Percentiles rank a stretch among this genome's conserved stretches.
Conservation (phyloP, 2,113 vertebrate species). For the Lamprologus speciosus region DNA sequence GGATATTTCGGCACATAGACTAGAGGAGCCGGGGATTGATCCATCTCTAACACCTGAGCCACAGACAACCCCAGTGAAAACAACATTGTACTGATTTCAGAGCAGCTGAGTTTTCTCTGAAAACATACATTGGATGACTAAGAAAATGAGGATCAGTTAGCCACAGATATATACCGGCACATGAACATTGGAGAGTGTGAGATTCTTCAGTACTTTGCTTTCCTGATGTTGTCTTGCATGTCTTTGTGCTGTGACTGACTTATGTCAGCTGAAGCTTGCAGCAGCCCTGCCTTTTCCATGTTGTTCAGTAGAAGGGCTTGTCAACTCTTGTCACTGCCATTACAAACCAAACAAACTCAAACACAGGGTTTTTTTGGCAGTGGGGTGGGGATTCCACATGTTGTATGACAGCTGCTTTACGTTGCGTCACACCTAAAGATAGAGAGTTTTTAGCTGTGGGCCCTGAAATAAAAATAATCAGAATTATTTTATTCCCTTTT, state of each 20-base stretch:
- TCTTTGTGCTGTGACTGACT: not conserved
- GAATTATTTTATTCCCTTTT: not conserved
- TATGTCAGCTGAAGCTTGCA: not conserved
- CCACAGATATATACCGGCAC: not conserved
- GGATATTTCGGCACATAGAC: not conserved
- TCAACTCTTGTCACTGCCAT: not conserved
- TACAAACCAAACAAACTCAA: conserved; percentile 4
- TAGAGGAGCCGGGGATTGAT: not conserved
- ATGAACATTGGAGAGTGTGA: not conserved
- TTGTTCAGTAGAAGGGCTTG: not conserved
- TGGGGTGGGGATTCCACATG: not conserved
- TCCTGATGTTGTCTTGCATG: not conserved
- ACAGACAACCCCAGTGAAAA: not conserved
- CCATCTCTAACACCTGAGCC: not conserved
- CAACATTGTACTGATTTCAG: not conserved
- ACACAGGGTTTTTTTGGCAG: not conserved
- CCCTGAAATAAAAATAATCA: not conserved
- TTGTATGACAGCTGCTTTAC: conserved; percentile 10
- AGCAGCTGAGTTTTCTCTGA: not conserved
- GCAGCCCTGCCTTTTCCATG: not conserved
- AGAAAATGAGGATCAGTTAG: not conserved
- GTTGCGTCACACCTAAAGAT: conserved; percentile 8
- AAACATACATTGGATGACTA: not conserved
- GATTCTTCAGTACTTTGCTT: not conserved
- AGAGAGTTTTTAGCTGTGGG: not conserved